phyloP scores from a whole-genome alignment of 2,888 invertebrate species.

The Oscheius sp. region DNA sequence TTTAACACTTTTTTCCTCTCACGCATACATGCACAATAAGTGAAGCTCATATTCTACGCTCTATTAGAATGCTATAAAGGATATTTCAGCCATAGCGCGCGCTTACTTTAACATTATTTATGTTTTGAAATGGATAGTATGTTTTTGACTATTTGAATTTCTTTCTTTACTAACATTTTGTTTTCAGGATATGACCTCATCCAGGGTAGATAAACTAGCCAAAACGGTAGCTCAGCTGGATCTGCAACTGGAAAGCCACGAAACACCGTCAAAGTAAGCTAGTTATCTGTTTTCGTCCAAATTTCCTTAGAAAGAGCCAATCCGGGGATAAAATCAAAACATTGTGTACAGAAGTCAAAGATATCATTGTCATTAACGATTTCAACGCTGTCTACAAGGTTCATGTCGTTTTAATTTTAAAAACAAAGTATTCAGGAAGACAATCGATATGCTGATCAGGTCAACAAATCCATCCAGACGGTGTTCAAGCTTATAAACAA shows the following conservation, averaged over 20 bases:
- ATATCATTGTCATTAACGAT: conserved; percentile 29
- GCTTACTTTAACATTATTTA: background rate
- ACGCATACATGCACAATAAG: too few species aligned
- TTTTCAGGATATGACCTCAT: conserved; percentile 19
- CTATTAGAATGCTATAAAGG: background rate
- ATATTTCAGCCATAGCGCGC: background rate
- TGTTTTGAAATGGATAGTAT: background rate
- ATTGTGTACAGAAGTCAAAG: conserved; percentile 23
- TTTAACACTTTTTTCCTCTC: too few species aligned
- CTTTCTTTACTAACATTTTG: background rate
- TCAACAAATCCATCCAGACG: conserved; percentile 17
- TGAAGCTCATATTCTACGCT: too few species aligned
- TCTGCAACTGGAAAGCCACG: background rate
- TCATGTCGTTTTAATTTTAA: background rate
- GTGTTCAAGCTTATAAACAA: conserved; percentile 26
- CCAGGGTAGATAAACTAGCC: conserved; percentile 20
- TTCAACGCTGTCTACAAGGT: conserved; percentile 30
- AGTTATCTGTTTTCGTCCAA: background rate
- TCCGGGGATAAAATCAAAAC: background rate
- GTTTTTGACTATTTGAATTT: background rate
- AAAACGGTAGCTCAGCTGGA: conserved; percentile 27
- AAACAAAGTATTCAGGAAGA: conserved; percentile 29
- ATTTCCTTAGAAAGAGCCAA: conserved; percentile 9
- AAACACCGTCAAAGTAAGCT: conserved; percentile 9
- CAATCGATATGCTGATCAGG: conserved; percentile 28